Evolutionary conservation across 2,888 invertebrate genomes (phyloP), one percentile per base, ranked within the genome.

Genomic region (Lasioglossum zephyrum): DNA sequence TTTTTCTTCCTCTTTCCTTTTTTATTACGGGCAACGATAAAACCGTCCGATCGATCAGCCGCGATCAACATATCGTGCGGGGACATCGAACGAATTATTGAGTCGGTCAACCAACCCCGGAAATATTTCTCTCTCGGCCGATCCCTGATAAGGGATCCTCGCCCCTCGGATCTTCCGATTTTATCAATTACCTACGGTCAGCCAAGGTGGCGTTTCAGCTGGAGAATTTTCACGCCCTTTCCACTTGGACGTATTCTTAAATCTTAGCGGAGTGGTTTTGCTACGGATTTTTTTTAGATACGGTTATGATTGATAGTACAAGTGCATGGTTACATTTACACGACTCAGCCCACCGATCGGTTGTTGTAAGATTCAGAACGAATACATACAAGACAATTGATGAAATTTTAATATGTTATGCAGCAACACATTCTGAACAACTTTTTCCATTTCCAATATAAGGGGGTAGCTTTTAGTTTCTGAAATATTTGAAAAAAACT

Each of bases 1-100:
- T 60, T 60, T 60, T 60, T 60, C 60, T 26, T 22, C 9, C 26
- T 26, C 26, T 26, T 31, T 9, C 2, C 36, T 57, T 72, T 81
- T 82, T 85, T 86, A 86, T 86, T 82, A 60, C 66, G 9, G 13
- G 53, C 18, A 11, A 22, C 39, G 82, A 74, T 81, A 86, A 79
- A 82, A 82, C 66, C 66, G 73, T 39, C 22, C 85, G 79, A 86
- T 85, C 82, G 79, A 86, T 86, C 76, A 70, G 57, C 79, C 76
- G 44, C 41, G 86, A 85, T 86, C 85, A 81, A 85, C 85, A 79
- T 85, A 86, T 85, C 85, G 60, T 60, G 82, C 73, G 36, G 69
- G 26, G 69, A 85, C 85, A 79, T 82, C 85, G 49, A 44, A 57
- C 66, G 73, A 69, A 72, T 86, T 81, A 81, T 85, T 80, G 63